These are phyloP conservation scores for Calliopum simillimum DNA, from an alignment of 2,888 invertebrate species.

Conservation along the genomic window DNA sequence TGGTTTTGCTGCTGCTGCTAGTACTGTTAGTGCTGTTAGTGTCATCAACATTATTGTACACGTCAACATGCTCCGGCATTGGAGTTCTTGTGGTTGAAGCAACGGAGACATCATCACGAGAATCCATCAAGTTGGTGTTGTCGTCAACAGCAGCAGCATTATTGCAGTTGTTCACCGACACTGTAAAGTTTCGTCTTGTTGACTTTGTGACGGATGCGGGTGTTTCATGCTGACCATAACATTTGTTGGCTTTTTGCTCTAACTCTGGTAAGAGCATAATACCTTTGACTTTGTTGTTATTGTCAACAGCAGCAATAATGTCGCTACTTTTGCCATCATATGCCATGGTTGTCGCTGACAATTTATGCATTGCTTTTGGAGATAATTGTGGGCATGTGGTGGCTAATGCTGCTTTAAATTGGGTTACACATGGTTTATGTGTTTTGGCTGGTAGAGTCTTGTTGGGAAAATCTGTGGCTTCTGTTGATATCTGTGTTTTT, in stretches of 20 bases:
- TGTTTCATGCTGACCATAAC: slow-evolving; percentile 14
- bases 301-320: slow-evolving; percentile 6
- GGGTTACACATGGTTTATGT: no score
- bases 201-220: slow-evolving; percentile 10
- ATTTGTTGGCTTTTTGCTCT: slow-evolving; percentile 43
- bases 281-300: slow-evolving; percentile 45
- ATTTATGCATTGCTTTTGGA: slow-evolving; percentile 24
- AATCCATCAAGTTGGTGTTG: slow-evolving; percentile 61
- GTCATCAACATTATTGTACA: slow-evolving; percentile 54
- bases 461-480: slow-evolving; percentile 44
- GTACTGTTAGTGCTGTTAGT: no score
- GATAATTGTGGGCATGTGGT: not conserved
- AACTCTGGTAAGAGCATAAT: slow-evolving; percentile 9
- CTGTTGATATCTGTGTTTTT: slow-evolving; percentile 27
- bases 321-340: not conserved
- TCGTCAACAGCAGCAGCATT: slow-evolving; percentile 36
- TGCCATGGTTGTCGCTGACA: slow-evolving; percentile 9
- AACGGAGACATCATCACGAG: slow-evolving; percentile 63
- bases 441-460: not conserved
- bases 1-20: slow-evolving; percentile 45
- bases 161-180: slow-evolving; percentile 27
- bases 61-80: slow-evolving; percentile 50
- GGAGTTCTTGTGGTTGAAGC: slow-evolving; percentile 22
- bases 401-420: no score
- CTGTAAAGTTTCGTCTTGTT: slow-evolving; percentile 25